Evolutionary conservation across 92 coral and sea anemone species (phyloP), one percentile per base, ranked within the genome.

Genomic region (Parazoanthus atlanticus): DNA sequence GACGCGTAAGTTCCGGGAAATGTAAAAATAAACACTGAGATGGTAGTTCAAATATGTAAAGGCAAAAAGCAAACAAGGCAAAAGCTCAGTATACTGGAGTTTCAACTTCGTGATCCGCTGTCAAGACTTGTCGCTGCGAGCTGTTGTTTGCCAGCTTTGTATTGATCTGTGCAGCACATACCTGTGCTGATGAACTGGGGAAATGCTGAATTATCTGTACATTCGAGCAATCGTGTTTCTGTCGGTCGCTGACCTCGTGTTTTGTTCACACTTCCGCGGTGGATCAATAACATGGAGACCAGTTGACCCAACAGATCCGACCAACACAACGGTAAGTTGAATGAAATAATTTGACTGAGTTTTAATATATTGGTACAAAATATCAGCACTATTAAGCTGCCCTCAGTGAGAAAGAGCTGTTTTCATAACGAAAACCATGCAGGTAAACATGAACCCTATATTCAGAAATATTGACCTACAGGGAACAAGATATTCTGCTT

Each of bases 271-370:
- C 33, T 81, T 81, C 72, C 85, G 85, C 30, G 85, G 85, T 23
- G 85, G 72, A 5, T 81, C 85, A 11, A 81, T 81, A 1, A 32
- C 85, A 8, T 81, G 85, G 85, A 61, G 67, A 17, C 85, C 85
- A 1, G 25, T 61, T 16, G 49, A 81, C 16, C 73, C 85, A 56
- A 2, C 74, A 54, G 85, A 81, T n/a, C 52, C 28, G 9, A 34
- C 47, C 19, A 81, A 81, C 85, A 81, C 73, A 34, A 81, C 74
- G 49, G 85, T 81, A 81, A n/a, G 85, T 81, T 49, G 26, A 47
- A 11, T 29, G 43, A 72, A 72, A 33, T 13, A 30, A 52, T 52
- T 2, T 28, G 75, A 0, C 31, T 8, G 75, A 70, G 58, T 52
- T 52, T 52, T 49, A 8, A 0, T 23, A 15, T 52, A 13, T 23